Percentiles rank a stretch among this genome's conserved stretches.
Evolutionary conservation across 2,888 invertebrate genomes (phyloP).

Genomic region (Oconnorella tubifera): DNA sequence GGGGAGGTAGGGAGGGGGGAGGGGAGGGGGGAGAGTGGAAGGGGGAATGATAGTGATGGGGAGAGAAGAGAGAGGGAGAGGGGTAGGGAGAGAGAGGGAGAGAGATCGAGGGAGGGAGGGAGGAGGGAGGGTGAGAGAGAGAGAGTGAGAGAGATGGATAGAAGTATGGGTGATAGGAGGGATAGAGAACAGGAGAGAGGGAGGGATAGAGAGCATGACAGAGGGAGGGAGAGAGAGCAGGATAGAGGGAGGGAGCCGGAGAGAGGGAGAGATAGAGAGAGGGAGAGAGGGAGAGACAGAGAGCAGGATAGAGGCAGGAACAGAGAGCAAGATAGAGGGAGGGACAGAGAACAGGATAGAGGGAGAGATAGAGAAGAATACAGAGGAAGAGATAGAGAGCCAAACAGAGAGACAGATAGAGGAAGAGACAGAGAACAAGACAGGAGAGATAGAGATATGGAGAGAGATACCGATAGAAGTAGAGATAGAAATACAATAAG

Average conservation of each 20-base stretch:
- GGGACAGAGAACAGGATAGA: not conserved
- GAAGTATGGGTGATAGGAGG: too few species aligned
- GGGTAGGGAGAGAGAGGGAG: not conserved
- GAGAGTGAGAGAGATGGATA: too few species aligned
- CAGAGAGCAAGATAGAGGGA: not conserved
- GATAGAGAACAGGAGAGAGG: too few species aligned
- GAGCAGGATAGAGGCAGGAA: constrained; percentile 1
- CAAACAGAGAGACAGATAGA: constrained; percentile 3
- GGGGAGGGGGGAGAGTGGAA: too few species aligned
- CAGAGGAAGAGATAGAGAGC: constrained; percentile 1
- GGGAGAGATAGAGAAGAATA: not conserved
- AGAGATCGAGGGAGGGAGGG: too few species aligned
- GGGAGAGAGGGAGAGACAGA: not conserved
- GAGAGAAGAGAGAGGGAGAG: not conserved
- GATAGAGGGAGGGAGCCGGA: not conserved
- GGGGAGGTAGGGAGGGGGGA: too few species aligned
- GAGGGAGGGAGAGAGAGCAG: too few species aligned
- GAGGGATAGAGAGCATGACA: too few species aligned
- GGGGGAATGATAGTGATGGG: too few species aligned
- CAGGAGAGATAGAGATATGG: not conserved
- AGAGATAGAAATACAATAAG: too few species aligned
- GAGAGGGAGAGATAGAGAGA: constrained; percentile 1
- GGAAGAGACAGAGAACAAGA: not conserved
- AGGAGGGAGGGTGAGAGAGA: too few species aligned
- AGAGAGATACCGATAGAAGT: not conserved